Evolutionary conservation across 2,113 vertebrate genomes (phyloP).

Genomic region (Antennarius striatus): DNA sequence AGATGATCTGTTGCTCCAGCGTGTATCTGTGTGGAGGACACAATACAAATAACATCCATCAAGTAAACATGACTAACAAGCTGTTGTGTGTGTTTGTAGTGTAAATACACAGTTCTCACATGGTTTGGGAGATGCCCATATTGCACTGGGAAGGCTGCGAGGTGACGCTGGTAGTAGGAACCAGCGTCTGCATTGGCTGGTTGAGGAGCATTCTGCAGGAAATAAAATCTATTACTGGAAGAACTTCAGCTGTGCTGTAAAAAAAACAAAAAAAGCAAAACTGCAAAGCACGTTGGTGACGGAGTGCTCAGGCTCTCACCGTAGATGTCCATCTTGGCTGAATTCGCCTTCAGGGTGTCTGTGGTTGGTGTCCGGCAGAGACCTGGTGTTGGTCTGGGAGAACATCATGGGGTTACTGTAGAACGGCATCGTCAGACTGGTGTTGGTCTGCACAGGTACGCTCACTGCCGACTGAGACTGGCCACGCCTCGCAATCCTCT

Average conservation of each 20-base stretch:
- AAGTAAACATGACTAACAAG: background rate
- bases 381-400: conserved; percentile 72
- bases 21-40: conserved; percentile 74
- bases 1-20: conserved; percentile 80
- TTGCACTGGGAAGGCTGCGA: conserved; percentile 79
- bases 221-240: conserved; percentile 22
- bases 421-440: conserved; percentile 78
- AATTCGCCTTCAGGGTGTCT: conserved; percentile 73
- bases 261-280: background rate
- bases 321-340: conserved; percentile 80
- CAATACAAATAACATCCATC: conserved; percentile 10
- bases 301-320: conserved; percentile 54
- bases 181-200: conserved; percentile 79
- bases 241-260: background rate
- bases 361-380: conserved; percentile 74
- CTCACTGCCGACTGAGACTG: conserved; percentile 68
- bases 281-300: too few relatives aligned
- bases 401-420: conserved; percentile 84
- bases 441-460: conserved; percentile 76
- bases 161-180: conserved; percentile 73
- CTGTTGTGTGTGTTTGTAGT: background rate
- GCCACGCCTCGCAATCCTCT: conserved; percentile 64
- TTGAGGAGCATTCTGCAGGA: conserved; percentile 81
- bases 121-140: conserved; percentile 75
- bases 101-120: conserved; percentile 61